Evolutionary conservation across 2,797 vertebrate genomes (phyloP).

Genomic region (Merluccius polli): DNA sequence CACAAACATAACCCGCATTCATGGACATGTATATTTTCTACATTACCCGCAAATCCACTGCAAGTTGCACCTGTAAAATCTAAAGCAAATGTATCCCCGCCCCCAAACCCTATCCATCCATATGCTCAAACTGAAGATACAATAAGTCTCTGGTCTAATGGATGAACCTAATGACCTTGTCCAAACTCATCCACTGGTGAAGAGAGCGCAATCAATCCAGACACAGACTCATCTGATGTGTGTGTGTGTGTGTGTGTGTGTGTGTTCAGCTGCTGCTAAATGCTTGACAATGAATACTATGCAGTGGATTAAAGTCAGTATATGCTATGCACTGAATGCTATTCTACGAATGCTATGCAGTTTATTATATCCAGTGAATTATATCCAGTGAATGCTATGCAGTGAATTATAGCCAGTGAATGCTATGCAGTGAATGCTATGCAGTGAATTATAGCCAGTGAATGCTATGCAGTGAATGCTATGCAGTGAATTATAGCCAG

Average conservation of each 20-base stretch:
- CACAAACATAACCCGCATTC: constrained; percentile 25
- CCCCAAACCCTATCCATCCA: constrained; percentile 14
- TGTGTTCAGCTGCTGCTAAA: not conserved
- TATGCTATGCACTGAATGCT: too few relatives aligned
- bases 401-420: too few relatives aligned
- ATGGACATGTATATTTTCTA: constrained; percentile 20
- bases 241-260: constrained; percentile 12
- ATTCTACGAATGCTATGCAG: too few relatives aligned
- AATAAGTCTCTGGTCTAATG: constrained; percentile 43
- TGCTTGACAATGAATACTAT: too few relatives aligned
- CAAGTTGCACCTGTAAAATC: constrained; percentile 19
- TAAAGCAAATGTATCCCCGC: constrained; percentile 15
- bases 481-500: too few relatives aligned
- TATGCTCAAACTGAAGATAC: constrained; percentile 40
- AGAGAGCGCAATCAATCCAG: constrained; percentile 53
- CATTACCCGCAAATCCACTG: constrained; percentile 18
- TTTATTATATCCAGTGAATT: too few relatives aligned
- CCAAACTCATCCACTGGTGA: constrained; percentile 47
- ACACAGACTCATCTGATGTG: constrained; percentile 37
- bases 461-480: too few relatives aligned
- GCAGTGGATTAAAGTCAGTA: too few relatives aligned
- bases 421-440: too few relatives aligned
- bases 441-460: too few relatives aligned
- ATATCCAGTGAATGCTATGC: too few relatives aligned
- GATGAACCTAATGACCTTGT: constrained; percentile 56